phyloP scores from a whole-genome alignment of 2,888 invertebrate species.

The Lycophotia porphyrea region DNA sequence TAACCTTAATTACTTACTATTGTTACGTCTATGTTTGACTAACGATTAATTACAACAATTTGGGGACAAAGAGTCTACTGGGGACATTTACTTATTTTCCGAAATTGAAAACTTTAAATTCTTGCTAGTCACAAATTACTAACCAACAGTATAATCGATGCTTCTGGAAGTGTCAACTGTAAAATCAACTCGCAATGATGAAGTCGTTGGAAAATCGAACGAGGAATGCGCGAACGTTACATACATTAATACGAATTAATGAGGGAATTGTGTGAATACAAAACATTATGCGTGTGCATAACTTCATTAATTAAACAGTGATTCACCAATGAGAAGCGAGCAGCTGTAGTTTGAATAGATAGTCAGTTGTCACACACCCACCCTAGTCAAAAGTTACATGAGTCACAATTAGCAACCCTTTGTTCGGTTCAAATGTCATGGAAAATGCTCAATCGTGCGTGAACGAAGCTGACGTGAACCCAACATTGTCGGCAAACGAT shows the following conservation, averaged over 20 bases:
- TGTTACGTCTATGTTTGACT: constrained; percentile 32
- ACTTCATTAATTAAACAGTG: constrained; percentile 50
- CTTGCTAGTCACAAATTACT: not conserved
- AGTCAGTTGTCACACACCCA: constrained; percentile 40
- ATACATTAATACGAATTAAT: constrained; percentile 57
- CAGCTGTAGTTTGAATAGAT: constrained; percentile 54
- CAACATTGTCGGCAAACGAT: constrained; percentile 53
- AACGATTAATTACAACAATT: constrained; percentile 42
- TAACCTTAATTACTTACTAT: constrained; percentile 60
- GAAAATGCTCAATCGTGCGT: constrained; percentile 68
- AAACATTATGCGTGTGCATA: constrained; percentile 42
- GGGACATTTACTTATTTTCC: not conserved
- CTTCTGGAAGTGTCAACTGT: constrained; percentile 31
- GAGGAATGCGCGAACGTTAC: constrained; percentile 41
- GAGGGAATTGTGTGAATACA: constrained; percentile 58
- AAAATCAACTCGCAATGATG: constrained; percentile 33
- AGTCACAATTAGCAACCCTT: constrained; percentile 68
- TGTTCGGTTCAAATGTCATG: constrained; percentile 62
- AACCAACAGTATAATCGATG: not conserved
- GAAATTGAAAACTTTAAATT: not conserved
- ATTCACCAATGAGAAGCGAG: constrained; percentile 51
- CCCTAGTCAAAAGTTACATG: constrained; percentile 60
- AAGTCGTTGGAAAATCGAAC: constrained; percentile 44
- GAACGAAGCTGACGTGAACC: constrained; percentile 66
- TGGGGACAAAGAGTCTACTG: constrained; percentile 30